Evolutionary conservation across 2,797 vertebrate species (phyloP).

Genomic region (Selene dorsalis): DNA sequence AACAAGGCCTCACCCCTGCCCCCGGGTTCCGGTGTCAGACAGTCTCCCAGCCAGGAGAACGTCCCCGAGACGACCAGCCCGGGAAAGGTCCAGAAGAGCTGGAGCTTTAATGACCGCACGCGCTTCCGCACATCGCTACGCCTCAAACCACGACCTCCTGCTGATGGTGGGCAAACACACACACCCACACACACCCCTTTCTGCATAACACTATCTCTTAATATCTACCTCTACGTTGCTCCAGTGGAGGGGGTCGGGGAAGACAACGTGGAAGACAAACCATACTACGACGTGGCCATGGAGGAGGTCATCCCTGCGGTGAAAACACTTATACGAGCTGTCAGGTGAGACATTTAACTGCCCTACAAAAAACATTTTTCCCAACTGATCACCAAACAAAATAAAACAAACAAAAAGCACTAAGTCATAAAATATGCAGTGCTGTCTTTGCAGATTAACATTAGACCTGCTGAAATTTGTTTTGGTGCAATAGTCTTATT

Average conservation of each 20-base stretch:
- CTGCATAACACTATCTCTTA: background rate
- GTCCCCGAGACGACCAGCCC: conserved; percentile 88
- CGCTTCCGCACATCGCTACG: conserved; percentile 95
- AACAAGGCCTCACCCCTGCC: conserved; percentile 86
- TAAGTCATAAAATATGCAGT: background rate
- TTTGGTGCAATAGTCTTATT: no score
- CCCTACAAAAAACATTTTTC: no score
- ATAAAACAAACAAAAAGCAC: background rate
- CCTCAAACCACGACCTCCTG: conserved; percentile 88
- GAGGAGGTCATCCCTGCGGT: conserved; percentile 97
- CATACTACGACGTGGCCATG: conserved; percentile 92
- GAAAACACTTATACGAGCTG: conserved; percentile 94
- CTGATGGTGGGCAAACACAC: conserved; percentile 83
- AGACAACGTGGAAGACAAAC: conserved; percentile 91
- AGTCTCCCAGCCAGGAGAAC: conserved; percentile 92
- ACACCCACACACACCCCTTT: background rate
- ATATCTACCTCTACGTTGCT: conserved; percentile 6
- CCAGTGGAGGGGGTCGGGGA: conserved; percentile 88
- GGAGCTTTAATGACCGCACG: conserved; percentile 98
- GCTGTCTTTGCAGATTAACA: background rate
- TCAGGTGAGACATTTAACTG: conserved; percentile 86
- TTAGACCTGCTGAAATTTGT: background rate
- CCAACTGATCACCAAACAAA: background rate
- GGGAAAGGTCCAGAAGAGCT: conserved; percentile 97
- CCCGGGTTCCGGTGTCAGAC: conserved; percentile 82